Evolutionary conservation across 2,113 vertebrate genomes (phyloP).

Genomic region (Mugil cephalus): DNA sequence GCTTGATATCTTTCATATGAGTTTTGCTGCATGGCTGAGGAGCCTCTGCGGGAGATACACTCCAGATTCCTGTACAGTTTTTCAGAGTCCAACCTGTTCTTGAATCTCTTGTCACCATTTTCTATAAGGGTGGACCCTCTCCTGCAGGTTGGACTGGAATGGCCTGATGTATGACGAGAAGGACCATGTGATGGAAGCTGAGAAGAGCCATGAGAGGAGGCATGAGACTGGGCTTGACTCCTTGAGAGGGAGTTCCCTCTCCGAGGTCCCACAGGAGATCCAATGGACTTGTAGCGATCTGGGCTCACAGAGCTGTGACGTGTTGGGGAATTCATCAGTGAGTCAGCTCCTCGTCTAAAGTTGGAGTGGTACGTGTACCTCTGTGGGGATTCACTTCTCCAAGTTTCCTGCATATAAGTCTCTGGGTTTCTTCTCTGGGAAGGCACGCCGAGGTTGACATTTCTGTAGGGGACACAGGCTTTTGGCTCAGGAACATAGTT

Average conservation of each 20-base stretch:
- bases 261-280: constrained; percentile 43
- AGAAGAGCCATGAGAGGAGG: constrained; percentile 60
- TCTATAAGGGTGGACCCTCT: constrained; percentile 72
- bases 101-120: constrained; percentile 43
- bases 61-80: constrained; percentile 83
- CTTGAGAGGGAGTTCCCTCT: constrained; percentile 71
- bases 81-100: constrained; percentile 83
- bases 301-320: constrained; percentile 80
- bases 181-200: constrained; percentile 68
- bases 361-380: constrained; percentile 85
- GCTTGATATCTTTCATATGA: constrained; percentile 47
- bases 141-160: constrained; percentile 78
- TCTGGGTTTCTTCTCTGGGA: constrained; percentile 79
- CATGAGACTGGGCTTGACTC: constrained; percentile 51
- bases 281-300: constrained; percentile 68
- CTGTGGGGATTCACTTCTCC: constrained; percentile 84
- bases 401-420: constrained; percentile 66
- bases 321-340: constrained; percentile 74
- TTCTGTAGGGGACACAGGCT: constrained; percentile 84
- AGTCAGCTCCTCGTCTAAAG: constrained; percentile 77
- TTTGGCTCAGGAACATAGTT: constrained; percentile 83
- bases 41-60: constrained; percentile 75
- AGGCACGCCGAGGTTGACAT: constrained; percentile 81
- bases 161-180: constrained; percentile 78
- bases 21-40: constrained; percentile 53